phyloP scores from a whole-genome alignment of 2,113 vertebrate species.

The Eonycteris spelaea region DNA sequence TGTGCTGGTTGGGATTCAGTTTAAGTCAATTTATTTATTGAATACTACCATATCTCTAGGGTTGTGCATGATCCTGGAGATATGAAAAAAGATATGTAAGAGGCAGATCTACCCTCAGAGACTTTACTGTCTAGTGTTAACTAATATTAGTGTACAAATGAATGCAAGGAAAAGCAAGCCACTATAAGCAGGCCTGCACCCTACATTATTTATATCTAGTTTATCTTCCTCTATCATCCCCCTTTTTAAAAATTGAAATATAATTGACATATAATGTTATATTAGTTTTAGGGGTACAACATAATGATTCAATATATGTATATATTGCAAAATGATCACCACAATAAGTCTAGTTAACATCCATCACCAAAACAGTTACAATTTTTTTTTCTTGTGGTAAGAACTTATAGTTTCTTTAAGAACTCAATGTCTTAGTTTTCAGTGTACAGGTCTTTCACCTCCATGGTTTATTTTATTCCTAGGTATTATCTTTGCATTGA shows the following conservation, averaged over 20 bases:
- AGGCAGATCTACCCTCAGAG: not conserved
- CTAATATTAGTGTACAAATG: not conserved
- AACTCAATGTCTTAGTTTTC: not conserved
- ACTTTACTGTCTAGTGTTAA: not conserved
- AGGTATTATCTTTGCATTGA: not conserved
- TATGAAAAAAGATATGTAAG: not conserved
- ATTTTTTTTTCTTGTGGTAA: not conserved
- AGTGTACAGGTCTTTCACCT: not conserved
- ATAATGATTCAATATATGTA: not conserved
- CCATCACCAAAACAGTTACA: not conserved
- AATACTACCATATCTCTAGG: not conserved
- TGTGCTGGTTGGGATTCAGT: not conserved
- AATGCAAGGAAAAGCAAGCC: not conserved
- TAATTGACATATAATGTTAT: not conserved
- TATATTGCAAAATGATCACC: not conserved
- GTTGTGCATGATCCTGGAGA: not conserved
- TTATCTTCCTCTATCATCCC: not conserved
- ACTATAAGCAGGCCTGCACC: not conserved
- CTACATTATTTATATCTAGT: too few species aligned
- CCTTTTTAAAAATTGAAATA: not conserved
- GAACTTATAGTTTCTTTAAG: not conserved
- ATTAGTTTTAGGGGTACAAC: not conserved
- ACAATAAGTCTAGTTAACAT: not conserved
- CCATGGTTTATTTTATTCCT: not conserved
- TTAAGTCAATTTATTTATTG: not conserved